A percentile compares a stretch with the other conserved stretches of the same genome.
Evolutionary conservation across 2,113 vertebrate species (phyloP).

Genomic region (Mesitornis unicolor): DNA sequence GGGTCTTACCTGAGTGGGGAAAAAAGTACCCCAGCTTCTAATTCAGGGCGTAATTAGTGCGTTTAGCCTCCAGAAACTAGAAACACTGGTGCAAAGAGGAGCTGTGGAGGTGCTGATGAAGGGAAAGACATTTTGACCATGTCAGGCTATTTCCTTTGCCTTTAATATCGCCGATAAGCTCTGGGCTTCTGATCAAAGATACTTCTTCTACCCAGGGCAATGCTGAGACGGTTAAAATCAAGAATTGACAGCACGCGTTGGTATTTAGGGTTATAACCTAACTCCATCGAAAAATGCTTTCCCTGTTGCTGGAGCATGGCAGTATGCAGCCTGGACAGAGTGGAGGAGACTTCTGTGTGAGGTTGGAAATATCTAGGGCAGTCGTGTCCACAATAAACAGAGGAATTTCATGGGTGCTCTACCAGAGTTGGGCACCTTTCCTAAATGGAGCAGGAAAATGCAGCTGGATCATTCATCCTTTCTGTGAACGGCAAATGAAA

Average conservation of each 20-base stretch:
- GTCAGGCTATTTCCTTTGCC: background rate
- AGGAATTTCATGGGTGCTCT: background rate
- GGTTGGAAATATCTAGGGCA: background rate
- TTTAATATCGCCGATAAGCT: background rate
- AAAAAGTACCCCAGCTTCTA: background rate
- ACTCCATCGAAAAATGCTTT: background rate
- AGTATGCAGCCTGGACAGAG: background rate
- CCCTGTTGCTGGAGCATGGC: background rate
- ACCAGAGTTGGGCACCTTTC: background rate
- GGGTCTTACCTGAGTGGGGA: background rate
- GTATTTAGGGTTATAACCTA: background rate
- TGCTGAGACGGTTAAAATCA: background rate
- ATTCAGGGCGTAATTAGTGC: background rate
- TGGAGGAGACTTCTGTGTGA: background rate
- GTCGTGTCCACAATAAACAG: background rate
- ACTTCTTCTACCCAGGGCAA: background rate
- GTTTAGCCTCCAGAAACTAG: background rate
- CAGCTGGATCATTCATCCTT: background rate
- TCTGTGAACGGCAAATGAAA: background rate
- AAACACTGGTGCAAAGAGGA: background rate
- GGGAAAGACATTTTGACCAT: background rate
- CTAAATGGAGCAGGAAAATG: background rate
- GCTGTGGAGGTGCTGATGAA: background rate
- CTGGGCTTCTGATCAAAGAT: background rate
- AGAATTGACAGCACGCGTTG: background rate